Percentiles rank a stretch among this genome's conserved stretches.
Evolutionary conservation across 1,140 invertebrate species (phyloP).

Genomic region (Tetramorium parvispinum): DNA sequence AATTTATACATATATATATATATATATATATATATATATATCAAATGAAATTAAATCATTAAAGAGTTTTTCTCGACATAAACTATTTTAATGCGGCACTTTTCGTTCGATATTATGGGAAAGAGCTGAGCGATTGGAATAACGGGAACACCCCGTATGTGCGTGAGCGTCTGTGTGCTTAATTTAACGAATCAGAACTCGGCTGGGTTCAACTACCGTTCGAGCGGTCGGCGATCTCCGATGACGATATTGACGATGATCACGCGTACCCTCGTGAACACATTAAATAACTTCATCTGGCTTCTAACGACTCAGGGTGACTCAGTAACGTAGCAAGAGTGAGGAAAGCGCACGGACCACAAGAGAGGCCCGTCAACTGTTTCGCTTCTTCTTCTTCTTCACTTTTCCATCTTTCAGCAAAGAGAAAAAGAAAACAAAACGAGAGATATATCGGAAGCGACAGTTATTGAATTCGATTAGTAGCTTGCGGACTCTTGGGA

Average conservation of each 20-base stretch:
- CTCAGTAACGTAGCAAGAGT: conserved; percentile 40
- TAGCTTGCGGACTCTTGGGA: background rate
- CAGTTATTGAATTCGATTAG: conserved; percentile 1
- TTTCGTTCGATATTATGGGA: conserved; percentile 7
- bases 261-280: conserved; percentile 56
- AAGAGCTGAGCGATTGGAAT: background rate
- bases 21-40: background rate
- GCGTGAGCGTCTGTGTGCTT: conserved; percentile 46
- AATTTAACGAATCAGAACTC: conserved; percentile 77
- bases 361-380: conserved; percentile 24
- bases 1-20: too few species aligned
- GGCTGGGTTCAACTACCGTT: conserved; percentile 79
- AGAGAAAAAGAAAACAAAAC: conserved; percentile 14
- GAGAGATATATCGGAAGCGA: conserved; percentile 8
- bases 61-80: conserved; percentile 5
- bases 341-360: conserved; percentile 13
- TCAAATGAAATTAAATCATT: background rate
- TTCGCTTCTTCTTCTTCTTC: conserved; percentile 19
- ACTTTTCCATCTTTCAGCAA: conserved; percentile 36
- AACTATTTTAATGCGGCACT: background rate
- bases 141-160: conserved; percentile 28
- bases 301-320: conserved; percentile 43
- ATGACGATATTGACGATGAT: conserved; percentile 61
- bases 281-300: conserved; percentile 63
- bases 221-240: conserved; percentile 58